Evolutionary conservation across 35 echinoderm and acorn worm genomes (phyloP).

Genomic region (Strongylocentrotus purpuratus): DNA sequence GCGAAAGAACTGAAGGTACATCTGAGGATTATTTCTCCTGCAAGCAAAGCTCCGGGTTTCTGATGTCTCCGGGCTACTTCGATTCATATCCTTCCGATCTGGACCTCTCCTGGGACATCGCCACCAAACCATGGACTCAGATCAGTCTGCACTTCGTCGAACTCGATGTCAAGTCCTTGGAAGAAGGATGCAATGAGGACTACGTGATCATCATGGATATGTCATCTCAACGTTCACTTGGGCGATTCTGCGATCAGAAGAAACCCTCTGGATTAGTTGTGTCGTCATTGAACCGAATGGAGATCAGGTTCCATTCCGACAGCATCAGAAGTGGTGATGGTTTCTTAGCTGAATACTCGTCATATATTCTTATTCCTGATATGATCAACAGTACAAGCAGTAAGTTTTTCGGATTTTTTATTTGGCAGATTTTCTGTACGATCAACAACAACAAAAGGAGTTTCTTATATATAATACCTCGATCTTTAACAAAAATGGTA

Average conservation of each 20-base stretch:
- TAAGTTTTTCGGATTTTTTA: neutral
- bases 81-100: neutral
- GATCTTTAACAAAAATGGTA: no score
- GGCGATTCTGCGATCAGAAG: no score
- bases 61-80: conserved; percentile 28
- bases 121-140: neutral
- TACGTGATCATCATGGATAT: no score
- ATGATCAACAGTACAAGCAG: neutral
- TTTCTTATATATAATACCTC: no score
- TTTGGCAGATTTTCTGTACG: no score
- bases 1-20: neutral
- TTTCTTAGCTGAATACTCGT: neutral
- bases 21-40: neutral
- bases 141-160: neutral
- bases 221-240: no score
- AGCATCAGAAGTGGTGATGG: neutral
- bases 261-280: no score
- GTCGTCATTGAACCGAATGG: neutral
- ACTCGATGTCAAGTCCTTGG: neutral
- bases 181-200: no score
- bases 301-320: conserved; percentile 1
- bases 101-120: conserved; percentile 6
- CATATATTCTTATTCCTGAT: neutral
- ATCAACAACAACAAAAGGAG: no score
- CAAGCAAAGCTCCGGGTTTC: neutral